Conservation (phyloP, 2,888 invertebrate genomes). For the Acanthoscelides obtectus region DNA sequence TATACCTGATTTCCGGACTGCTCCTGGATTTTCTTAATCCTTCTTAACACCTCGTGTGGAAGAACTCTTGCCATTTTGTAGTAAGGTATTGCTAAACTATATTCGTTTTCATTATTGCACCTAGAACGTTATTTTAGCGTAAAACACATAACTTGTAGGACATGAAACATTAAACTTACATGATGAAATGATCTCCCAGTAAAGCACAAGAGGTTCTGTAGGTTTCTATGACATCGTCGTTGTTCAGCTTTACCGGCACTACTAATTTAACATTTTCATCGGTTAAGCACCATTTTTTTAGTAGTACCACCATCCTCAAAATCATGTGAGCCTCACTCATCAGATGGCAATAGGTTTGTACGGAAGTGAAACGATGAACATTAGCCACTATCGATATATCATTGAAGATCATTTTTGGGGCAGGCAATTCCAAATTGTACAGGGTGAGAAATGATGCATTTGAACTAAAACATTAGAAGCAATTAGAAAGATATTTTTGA, state of each 20-base stretch:
- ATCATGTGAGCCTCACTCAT: slow-evolving; percentile 70
- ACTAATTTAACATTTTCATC: slow-evolving; percentile 39
- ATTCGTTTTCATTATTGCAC: slow-evolving; percentile 38
- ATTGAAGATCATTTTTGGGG: slow-evolving; percentile 59
- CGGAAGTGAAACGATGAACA: slow-evolving; percentile 58
- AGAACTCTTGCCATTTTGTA: slow-evolving; percentile 53
- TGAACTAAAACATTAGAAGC: slow-evolving; percentile 38
- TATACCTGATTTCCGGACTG: slow-evolving; percentile 40
- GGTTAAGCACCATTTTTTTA: slow-evolving; percentile 40
- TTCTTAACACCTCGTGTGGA: slow-evolving; percentile 48
- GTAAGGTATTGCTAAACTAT: slow-evolving; percentile 49
- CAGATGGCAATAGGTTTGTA: slow-evolving; percentile 66
- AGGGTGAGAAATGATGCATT: slow-evolving; percentile 59
- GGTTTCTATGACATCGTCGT: slow-evolving; percentile 45
- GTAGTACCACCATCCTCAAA: slow-evolving; percentile 50
- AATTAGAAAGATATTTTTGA: too few relatives aligned
- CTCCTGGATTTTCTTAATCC: slow-evolving; percentile 43
- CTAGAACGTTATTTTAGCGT: slow-evolving; percentile 31
- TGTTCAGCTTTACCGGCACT: slow-evolving; percentile 31
- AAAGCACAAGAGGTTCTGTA: slow-evolving; percentile 54
- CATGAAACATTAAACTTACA: slow-evolving; percentile 46
- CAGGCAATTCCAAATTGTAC: slow-evolving; percentile 66
- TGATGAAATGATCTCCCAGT: slow-evolving; percentile 54
- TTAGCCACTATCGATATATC: slow-evolving; percentile 67
- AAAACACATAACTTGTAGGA: too few relatives aligned